These are phyloP conservation scores for Amblyopsis hoosieri DNA, from an alignment of 2,797 vertebrate genomes.

Conservation along the genomic window DNA sequence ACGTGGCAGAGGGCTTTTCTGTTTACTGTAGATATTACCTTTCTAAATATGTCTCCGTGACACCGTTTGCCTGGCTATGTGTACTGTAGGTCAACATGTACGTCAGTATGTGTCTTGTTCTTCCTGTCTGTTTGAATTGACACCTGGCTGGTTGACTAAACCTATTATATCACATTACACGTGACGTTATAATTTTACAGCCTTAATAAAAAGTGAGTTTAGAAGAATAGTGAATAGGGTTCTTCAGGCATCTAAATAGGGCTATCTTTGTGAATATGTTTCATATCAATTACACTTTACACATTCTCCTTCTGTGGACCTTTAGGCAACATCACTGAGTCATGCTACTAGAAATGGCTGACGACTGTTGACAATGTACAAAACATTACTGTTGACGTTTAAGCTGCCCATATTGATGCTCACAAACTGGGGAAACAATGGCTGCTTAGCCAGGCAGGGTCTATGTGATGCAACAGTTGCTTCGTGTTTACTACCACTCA, in stretches of 20 bases:
- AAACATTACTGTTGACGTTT: constrained; percentile 31
- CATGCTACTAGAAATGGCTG: constrained; percentile 29
- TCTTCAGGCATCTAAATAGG: not conserved
- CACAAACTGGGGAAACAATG: constrained; percentile 18
- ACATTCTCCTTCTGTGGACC: constrained; percentile 7
- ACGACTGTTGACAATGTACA: constrained; percentile 24
- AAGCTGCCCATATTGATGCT: constrained; percentile 37
- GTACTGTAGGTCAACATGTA: not conserved
- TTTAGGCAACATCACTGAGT: constrained; percentile 29
- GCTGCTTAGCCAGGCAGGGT: constrained; percentile 8
- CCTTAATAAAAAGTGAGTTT: not conserved
- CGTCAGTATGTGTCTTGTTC: too few species aligned
- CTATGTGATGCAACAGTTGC: constrained; percentile 24
- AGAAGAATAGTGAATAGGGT: not conserved
- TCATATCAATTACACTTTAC: constrained; percentile 9
- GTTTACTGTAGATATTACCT: constrained; percentile 22
- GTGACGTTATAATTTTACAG: not conserved
- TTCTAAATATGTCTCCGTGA: constrained; percentile 11
- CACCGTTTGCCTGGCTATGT: constrained; percentile 9
- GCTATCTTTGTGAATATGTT: constrained; percentile 4
- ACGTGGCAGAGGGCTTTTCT: constrained; percentile 3
- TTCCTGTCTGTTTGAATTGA: not conserved
- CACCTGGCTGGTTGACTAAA: not conserved
- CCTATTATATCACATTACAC: not conserved
- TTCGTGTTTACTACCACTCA: constrained; percentile 31